Conservation (phyloP, 2,113 vertebrate species). For the Pteropus alecto region DNA sequence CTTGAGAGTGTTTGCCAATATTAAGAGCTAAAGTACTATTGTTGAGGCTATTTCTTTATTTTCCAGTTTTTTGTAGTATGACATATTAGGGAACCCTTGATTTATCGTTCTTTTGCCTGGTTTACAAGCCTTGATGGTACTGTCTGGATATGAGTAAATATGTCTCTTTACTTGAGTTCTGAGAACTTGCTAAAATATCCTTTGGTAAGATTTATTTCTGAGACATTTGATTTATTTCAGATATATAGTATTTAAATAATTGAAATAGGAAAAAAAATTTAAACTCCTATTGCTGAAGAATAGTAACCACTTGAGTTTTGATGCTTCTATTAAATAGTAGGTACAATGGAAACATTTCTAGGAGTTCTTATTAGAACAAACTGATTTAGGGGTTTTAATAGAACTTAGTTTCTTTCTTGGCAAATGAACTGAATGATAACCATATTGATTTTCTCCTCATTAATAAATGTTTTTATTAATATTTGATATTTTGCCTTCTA, state of each 20-base stretch:
- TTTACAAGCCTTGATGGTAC: background rate
- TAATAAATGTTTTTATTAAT: background rate
- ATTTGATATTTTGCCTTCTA: background rate
- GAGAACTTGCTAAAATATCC: background rate
- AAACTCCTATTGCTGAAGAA: background rate
- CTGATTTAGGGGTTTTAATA: background rate
- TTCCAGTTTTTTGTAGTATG: background rate
- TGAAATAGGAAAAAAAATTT: background rate
- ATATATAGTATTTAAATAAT: background rate
- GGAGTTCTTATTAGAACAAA: background rate
- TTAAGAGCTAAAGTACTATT: background rate
- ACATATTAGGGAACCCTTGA: background rate
- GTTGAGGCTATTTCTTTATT: background rate
- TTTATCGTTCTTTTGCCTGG: background rate
- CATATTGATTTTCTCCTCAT: background rate
- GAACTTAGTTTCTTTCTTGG: background rate
- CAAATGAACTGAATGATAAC: background rate
- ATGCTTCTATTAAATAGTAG: background rate
- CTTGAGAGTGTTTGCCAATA: background rate
- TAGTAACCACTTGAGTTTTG: background rate
- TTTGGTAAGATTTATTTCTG: background rate
- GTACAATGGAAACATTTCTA: background rate
- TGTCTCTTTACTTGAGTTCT: background rate
- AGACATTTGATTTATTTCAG: constrained; percentile 22
- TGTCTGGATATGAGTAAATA: background rate